Evolutionary conservation across 2,113 vertebrate genomes (phyloP).

Genomic region (Hippolais icterina): DNA sequence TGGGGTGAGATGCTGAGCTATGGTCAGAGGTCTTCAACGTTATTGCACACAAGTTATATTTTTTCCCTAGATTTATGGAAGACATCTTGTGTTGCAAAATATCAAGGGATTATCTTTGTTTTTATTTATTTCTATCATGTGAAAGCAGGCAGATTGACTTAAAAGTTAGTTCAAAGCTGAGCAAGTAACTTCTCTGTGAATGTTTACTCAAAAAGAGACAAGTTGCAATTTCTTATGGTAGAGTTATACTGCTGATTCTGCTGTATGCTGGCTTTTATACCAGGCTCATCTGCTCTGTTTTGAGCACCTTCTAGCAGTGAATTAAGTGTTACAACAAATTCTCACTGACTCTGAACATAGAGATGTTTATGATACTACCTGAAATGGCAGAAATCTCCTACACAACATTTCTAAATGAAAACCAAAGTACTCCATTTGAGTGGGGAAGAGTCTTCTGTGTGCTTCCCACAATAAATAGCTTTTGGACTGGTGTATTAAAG

Average conservation of each 20-base stretch:
- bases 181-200: neutral
- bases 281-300: neutral
- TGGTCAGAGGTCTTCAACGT: neutral
- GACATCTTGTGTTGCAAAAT: neutral
- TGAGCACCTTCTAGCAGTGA: neutral
- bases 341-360: neutral
- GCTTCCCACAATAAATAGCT: neutral
- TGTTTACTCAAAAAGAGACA: neutral
- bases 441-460: neutral
- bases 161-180: neutral
- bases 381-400: neutral
- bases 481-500: neutral
- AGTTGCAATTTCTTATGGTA: neutral
- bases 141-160: neutral
- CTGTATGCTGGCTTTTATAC: neutral
- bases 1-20: neutral
- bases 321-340: neutral
- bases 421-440: neutral
- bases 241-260: neutral
- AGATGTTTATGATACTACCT: neutral
- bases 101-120: neutral
- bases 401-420: neutral
- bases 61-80: neutral
- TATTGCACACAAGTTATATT: neutral
- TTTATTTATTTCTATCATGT: neutral